Evolutionary conservation across 2,113 vertebrate species (phyloP).

Genomic region (Anarhynchus alexandrinus): DNA sequence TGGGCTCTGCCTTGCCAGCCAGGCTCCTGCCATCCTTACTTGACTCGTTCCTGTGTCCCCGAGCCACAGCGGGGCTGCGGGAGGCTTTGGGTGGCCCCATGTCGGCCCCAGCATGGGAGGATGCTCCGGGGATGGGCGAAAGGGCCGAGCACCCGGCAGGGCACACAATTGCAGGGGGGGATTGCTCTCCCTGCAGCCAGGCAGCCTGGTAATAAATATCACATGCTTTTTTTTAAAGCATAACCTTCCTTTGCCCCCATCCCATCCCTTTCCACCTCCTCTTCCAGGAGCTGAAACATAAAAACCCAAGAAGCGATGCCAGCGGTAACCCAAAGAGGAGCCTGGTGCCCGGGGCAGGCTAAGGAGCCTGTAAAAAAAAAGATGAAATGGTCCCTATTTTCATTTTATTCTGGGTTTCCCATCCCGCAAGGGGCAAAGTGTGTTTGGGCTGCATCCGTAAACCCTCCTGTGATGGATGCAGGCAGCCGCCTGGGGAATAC

Average conservation of each 20-base stretch:
- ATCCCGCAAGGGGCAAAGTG: rapidly evolving
- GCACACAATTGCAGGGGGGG: rapidly evolving
- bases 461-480: neutral
- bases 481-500: neutral
- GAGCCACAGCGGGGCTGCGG: neutral
- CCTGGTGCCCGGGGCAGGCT: neutral
- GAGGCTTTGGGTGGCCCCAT: neutral
- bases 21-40: neutral
- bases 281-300: neutral
- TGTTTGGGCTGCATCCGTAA: neutral
- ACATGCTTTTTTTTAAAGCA: rapidly evolving
- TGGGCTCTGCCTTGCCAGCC: neutral
- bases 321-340: neutral
- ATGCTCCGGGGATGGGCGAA: neutral
- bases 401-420: neutral
- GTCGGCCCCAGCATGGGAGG: neutral
- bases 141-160: neutral
- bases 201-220: neutral
- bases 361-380: neutral
- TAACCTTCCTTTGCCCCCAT: neutral
- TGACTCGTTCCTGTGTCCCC: neutral
- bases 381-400: neutral
- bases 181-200: neutral
- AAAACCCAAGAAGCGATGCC: neutral
- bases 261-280: neutral